phyloP scores from a whole-genome alignment of 1,140 invertebrate species.

The Bombus soroeensis region DNA sequence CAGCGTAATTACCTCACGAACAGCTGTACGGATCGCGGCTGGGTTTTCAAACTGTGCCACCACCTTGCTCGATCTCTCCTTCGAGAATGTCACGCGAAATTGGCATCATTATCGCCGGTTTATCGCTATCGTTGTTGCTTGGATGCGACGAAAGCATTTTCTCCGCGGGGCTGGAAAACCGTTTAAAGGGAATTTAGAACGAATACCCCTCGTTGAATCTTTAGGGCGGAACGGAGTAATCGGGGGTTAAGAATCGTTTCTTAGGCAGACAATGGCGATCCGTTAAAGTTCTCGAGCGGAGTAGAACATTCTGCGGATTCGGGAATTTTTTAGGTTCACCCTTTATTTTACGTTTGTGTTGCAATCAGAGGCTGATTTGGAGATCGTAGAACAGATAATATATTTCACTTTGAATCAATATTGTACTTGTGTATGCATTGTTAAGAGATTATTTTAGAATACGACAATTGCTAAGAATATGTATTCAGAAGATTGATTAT shows the following conservation, averaged over 20 bases:
- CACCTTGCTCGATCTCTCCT: background rate
- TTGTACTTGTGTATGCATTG: no score
- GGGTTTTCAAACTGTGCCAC: constrained; percentile 39
- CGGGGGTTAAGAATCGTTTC: background rate
- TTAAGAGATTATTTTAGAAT: no score
- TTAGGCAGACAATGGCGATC: background rate
- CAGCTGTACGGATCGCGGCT: constrained; percentile 36
- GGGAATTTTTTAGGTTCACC: no score
- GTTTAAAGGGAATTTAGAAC: constrained; percentile 20
- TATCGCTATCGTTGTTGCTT: constrained; percentile 56
- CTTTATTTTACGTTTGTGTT: no score
- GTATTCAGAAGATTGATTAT: no score
- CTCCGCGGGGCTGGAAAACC: background rate
- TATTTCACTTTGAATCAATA: no score
- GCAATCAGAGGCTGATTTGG: no score
- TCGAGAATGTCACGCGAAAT: constrained; percentile 46
- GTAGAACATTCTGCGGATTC: background rate
- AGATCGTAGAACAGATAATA: no score
- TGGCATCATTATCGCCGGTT: constrained; percentile 58
- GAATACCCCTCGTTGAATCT: background rate
- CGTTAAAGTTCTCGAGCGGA: background rate
- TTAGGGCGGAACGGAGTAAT: background rate
- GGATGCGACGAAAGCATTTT: constrained; percentile 37
- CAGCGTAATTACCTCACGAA: constrained; percentile 50
- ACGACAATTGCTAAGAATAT: no score